These are phyloP conservation scores for Petrolisthes manimaculis DNA, from an alignment of 2,888 invertebrate species.

Conservation along the genomic window DNA sequence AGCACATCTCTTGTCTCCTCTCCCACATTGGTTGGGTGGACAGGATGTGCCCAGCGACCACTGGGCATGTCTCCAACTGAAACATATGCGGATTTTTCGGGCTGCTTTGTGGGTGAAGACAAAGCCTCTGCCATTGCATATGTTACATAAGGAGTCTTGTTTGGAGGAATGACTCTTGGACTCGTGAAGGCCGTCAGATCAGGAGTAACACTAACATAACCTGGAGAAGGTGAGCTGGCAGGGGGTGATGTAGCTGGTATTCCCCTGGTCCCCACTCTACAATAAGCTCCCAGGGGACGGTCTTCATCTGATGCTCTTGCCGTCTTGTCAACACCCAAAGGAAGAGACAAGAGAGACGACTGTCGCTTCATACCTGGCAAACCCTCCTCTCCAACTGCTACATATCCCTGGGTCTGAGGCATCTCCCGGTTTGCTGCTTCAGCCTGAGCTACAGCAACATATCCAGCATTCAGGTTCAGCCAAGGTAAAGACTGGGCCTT, in stretches of 20 bases:
- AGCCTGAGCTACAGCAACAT: slow-evolving; percentile 57
- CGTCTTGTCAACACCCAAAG: slow-evolving; percentile 30
- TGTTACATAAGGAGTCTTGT: slow-evolving; percentile 53
- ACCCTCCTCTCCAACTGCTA: slow-evolving; percentile 46
- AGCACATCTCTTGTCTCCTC: slow-evolving; percentile 47
- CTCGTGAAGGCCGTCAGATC: slow-evolving; percentile 21
- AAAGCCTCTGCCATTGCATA: slow-evolving; percentile 56
- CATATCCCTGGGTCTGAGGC: slow-evolving; percentile 41
- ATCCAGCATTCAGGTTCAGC: slow-evolving; percentile 41
- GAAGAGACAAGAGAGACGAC: slow-evolving; percentile 48
- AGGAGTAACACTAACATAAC: slow-evolving; percentile 49
- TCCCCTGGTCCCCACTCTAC: slow-evolving; percentile 50
- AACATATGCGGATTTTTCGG: slow-evolving; percentile 39
- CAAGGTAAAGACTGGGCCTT: slow-evolving; percentile 50
- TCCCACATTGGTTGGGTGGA: slow-evolving; percentile 9
- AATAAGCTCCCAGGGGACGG: slow-evolving; percentile 56
- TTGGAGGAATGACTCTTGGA: slow-evolving; percentile 33
- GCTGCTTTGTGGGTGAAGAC: slow-evolving; percentile 41
- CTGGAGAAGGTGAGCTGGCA: slow-evolving; percentile 31
- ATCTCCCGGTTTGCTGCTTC: slow-evolving; percentile 27
- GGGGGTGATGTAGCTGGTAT: slow-evolving; percentile 42
- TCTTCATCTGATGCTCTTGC: slow-evolving; percentile 45
- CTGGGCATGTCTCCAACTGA: slow-evolving; percentile 39
- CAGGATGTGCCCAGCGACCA: slow-evolving; percentile 52
- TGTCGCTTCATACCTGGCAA: slow-evolving; percentile 47